Evolutionary conservation across 2,113 vertebrate species (phyloP), one percentile per base, ranked within the genome.

Genomic region (Thryonomys swinderianus): DNA sequence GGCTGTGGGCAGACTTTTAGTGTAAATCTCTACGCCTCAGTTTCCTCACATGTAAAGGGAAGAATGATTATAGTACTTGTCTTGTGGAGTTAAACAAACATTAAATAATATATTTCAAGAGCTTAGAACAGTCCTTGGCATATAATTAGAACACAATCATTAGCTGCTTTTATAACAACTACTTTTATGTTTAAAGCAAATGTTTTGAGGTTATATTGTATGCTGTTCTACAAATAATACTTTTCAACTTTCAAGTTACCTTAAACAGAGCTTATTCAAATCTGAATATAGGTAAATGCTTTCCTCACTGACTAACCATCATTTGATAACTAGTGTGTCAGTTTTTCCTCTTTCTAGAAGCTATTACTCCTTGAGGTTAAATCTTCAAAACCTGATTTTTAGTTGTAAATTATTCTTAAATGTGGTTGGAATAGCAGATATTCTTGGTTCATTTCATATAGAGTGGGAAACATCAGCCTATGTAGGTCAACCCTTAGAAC

Each of bases 401-500:
- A 66, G 57, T 48, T 55, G 30, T 57, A 76, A 91, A 74, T 87
- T 59, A 57, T 48, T 81, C 85, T 48, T 37, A 40, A 34, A 17
- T 51, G 61, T 55, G 82, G 10, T 64, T 20, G 25, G 73, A 80
- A 88, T 0, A 93, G 25, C 51, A 81, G 37, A 64, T 66, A 34
- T n/a, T 67, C n/a, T 34, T 61, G 74, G n/a, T 84, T 90, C 81
- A 78, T 5, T 13, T 74, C 48, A 66, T 59, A 32, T 76, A 21
- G 48, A 88, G 90, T 92, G 93, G 90, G 96, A 88, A 96, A 94
- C 2, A 18, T 32, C n/a, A 86, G 76, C 59, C 34, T 25, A 3
- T 5, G 59, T 9, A 64, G 3, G 3, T 21, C 42, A 40, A 73
- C 51, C 61, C 30, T 59, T 55, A 69, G 32, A 45, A 80, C 40